Conservation (phyloP, 2,888 invertebrate genomes). For the Uloborus plumipes region DNA sequence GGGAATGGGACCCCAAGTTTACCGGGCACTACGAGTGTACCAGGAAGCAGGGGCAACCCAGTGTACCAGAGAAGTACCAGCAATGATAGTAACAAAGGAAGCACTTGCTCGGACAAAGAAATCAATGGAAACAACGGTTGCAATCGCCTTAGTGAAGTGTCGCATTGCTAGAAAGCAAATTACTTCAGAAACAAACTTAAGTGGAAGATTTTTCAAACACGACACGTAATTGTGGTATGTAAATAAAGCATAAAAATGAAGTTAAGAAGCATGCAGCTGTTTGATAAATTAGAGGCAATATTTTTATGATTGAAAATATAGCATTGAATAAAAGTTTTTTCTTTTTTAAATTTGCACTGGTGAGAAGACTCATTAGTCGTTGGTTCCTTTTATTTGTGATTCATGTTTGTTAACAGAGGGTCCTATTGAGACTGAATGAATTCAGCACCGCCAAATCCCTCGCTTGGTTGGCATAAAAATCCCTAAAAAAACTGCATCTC, state of each 20-base stretch:
- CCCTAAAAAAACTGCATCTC: too few relatives aligned
- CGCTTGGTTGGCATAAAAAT: too few relatives aligned
- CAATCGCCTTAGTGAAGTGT: conserved; percentile 35
- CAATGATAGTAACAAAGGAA: conserved; percentile 66
- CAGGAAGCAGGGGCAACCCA: conserved; percentile 34
- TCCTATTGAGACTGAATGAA: too few relatives aligned
- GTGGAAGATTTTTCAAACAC: neutral
- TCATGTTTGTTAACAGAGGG: neutral
- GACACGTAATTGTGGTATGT: neutral
- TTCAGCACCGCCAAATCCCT: too few relatives aligned
- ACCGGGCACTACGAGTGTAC: conserved; percentile 43
- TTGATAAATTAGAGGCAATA: too few relatives aligned
- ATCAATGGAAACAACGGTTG: conserved; percentile 31
- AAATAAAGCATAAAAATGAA: too few relatives aligned
- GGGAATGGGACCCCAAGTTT: conserved; percentile 68
- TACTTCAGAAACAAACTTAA: neutral
- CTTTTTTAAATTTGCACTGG: too few relatives aligned
- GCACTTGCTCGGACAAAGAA: conserved; percentile 64
- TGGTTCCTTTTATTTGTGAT: neutral
- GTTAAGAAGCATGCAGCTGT: too few relatives aligned
- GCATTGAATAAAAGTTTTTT: neutral
- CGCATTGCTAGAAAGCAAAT: conserved; percentile 31
- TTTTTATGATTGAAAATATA: too few relatives aligned
- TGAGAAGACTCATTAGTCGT: neutral
- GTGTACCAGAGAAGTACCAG: conserved; percentile 67